Base-by-base conservation (phyloP, 2,888 invertebrate genomes). In the Laothoe populi region DNA sequence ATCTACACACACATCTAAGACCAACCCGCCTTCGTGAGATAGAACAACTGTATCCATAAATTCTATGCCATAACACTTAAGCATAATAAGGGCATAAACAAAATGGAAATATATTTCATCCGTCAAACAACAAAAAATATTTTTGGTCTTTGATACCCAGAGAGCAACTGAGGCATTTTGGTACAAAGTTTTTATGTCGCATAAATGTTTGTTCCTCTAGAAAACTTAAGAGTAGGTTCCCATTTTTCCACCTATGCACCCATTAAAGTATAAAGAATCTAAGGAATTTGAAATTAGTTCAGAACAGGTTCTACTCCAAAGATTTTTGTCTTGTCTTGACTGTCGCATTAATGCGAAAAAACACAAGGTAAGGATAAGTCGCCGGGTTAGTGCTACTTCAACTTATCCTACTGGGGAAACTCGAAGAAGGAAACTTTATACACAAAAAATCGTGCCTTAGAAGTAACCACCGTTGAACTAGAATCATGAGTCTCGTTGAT, bases 231-330 rank as follows among this genome's bases (percentile, higher is more conserved):
- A n/a, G n/a, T n/a, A n/a, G n/a, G n/a, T n/a, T n/a, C n/a, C n/a
- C n/a, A n/a, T n/a, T n/a, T n/a, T n/a, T 31, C 31, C 46, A 23
- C 23, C 46, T 23, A 5, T 4, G 21, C 23, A 23, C 23, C 23
- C 23, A 31, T n/a, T 26, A 24, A 46, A 8, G 10, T 31, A 46
- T 0, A 13, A 31, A 31, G 31, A 1, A 5, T 16, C 16, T 10
- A 49, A 49, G 8, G 49, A 49, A 49, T 49, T 49, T 49, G 7
- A 49, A 53, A 53, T 53, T 35, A 53, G 53, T 53, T 35, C 35
- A 16, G 11, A 11, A 31, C 53, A 53, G 53, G 31, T 53, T 35
- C 19, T 19, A 19, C 53, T 35, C 35, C 35, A 21, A 31, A 19
- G 53, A 31, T 19, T 53, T 53, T 53, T 53, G n/a, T n/a, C n/a